Conservation (phyloP, 1,140 invertebrate genomes). For the Plodia interpunctella region DNA sequence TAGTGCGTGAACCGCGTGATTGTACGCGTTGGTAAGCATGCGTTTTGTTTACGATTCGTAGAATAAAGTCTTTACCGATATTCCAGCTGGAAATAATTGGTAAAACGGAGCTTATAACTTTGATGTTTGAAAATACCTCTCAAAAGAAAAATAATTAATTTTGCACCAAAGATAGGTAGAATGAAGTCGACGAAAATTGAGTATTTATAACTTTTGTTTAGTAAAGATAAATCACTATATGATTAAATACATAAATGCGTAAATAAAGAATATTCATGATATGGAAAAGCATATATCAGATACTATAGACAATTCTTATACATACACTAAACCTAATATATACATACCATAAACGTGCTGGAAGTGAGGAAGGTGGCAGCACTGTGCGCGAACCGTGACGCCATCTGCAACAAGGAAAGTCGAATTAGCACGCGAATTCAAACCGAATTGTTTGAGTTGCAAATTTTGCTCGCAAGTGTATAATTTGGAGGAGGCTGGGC, state of each 20-base stretch:
- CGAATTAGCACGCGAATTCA: conserved; percentile 23
- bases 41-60: conserved; percentile 4
- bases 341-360: conserved; percentile 55
- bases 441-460: conserved; percentile 25
- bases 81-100: conserved; percentile 14
- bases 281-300: too few relatives aligned
- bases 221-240: too few relatives aligned
- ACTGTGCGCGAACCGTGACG: conserved; percentile 31
- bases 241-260: too few relatives aligned
- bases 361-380: conserved; percentile 38
- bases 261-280: too few relatives aligned
- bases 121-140: conserved; percentile 1
- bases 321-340: too few relatives aligned
- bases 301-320: too few relatives aligned
- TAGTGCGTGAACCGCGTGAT: conserved; percentile 3
- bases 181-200: too few relatives aligned
- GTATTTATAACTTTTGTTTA: too few relatives aligned
- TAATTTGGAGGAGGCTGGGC: conserved; percentile 18
- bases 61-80: conserved; percentile 5
- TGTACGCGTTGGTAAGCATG: conserved; percentile 1
- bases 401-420: conserved; percentile 47
- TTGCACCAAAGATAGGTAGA: too few relatives aligned
- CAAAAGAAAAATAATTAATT: too few relatives aligned
- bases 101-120: conserved; percentile 4
- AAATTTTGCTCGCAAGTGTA: conserved; percentile 17